Base-by-base conservation (phyloP, 1,140 invertebrate species). In the Drosophila equinoxialis region DNA sequence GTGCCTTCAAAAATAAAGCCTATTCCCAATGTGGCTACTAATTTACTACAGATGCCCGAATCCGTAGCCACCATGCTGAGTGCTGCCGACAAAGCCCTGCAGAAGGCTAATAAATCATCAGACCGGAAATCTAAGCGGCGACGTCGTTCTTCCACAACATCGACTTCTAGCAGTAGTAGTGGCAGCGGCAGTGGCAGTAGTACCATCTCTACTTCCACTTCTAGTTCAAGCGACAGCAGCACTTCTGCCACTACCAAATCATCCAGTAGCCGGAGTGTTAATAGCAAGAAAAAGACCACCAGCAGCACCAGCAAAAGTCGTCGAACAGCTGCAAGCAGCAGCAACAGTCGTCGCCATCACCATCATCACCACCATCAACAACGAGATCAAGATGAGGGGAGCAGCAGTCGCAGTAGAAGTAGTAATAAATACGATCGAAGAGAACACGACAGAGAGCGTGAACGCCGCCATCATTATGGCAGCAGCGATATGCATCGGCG, bases 1-100 rank as follows among this genome's bases (percentile, higher is more conserved):
- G 42, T 58, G 1, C 51, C 76, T 0, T 55, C 59, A 4, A 87
- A 87, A 57, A n/a, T 80, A 0, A 74, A 78, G 42, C 70, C 85
- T 2, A 85, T 89, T 0, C 81, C 84, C 6, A 89, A 89, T 90
- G 71, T 68, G 45, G 85, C 84, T 6, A 89, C 85, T 1, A 81
- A 85, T 64, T 68, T 89, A 20, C 45, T 89, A n/a, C 84, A 89
- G 26, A 89, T 90, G 74, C 84, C 84, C 0, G 85, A 89, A 35
- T 73, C 80, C 2, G 78, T 89, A 45, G 70, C 77, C 4, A 84
- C 26, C 17, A 84, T 89, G 71, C 48, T 89, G 1, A 84, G 37
- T 42, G 84, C 84, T 26, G 85, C 84, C 1, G 81, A 89, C 23
- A 89, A 89, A 45, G 84, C 85, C 1, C 74, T 89, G 1, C 64